phyloP scores from a whole-genome alignment of 1,140 invertebrate genomes.

The Danaus plexippus region DNA sequence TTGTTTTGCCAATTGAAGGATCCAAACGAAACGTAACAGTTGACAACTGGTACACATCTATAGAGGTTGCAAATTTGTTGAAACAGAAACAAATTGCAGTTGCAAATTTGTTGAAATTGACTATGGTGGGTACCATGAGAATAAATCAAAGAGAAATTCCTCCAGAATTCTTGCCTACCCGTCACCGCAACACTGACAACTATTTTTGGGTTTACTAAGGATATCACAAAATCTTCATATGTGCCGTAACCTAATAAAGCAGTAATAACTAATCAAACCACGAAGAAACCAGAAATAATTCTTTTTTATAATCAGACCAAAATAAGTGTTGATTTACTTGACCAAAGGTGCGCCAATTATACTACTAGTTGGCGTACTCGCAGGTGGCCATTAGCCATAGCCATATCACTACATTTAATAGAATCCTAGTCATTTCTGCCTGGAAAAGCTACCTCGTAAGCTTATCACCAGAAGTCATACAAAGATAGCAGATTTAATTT shows the following conservation, averaged over 20 bases:
- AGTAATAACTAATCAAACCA: constrained; percentile 20
- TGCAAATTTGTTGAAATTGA: no score
- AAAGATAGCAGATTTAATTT: no score
- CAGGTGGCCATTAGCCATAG: constrained; percentile 18
- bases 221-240: constrained; percentile 25
- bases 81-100: constrained; percentile 26
- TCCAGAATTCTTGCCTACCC: constrained; percentile 15
- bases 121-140: constrained; percentile 52
- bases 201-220: constrained; percentile 28
- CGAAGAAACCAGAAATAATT: constrained; percentile 11
- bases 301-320: constrained; percentile 17
- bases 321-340: constrained; percentile 13
- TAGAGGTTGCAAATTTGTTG: constrained; percentile 34
- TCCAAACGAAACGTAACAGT: constrained; percentile 30
- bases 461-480: no score
- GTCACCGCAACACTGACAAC: constrained; percentile 15
- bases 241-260: constrained; percentile 22
- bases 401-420: no score
- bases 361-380: constrained; percentile 17
- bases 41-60: constrained; percentile 60
- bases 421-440: no score
- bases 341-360: constrained; percentile 17
- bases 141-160: constrained; percentile 64
- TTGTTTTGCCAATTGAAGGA: constrained; percentile 25
- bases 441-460: no score